phyloP scores from a whole-genome alignment of 2,113 vertebrate species.

The Dunckerocampus dactyliophorus region DNA sequence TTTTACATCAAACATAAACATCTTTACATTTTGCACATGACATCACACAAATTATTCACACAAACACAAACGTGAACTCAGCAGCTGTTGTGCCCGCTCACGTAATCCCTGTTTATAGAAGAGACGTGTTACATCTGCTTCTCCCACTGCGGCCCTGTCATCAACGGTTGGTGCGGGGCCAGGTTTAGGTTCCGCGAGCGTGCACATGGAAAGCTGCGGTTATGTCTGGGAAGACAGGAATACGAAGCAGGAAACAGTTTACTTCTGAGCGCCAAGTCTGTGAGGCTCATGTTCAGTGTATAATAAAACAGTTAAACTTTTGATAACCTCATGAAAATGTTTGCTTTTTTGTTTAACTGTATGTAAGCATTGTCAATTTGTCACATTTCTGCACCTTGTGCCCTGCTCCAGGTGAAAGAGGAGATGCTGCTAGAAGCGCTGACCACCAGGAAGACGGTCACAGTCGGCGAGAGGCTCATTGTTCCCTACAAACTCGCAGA shows the following conservation, averaged over 20 bases:
- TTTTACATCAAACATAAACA: constrained; percentile 34
- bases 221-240: background rate
- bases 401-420: constrained; percentile 85
- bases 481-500: constrained; percentile 93
- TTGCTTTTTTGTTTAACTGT: background rate
- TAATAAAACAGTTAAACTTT: too few species aligned
- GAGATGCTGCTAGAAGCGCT: constrained; percentile 96
- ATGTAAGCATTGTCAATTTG: too few species aligned
- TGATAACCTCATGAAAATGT: too few species aligned
- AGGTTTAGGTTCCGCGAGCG: constrained; percentile 19
- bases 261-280: background rate
- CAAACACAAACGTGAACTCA: background rate
- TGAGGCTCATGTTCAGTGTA: background rate
- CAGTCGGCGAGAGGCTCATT: constrained; percentile 93
- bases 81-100: constrained; percentile 48
- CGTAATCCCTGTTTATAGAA: constrained; percentile 54
- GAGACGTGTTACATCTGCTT: constrained; percentile 52
- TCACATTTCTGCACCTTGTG: background rate
- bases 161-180: constrained; percentile 21
- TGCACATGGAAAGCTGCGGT: background rate
- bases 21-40: constrained; percentile 16
- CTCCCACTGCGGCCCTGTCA: constrained; percentile 36
- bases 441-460: constrained; percentile 93
- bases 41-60: constrained; percentile 9
- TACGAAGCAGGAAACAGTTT: background rate